These are phyloP conservation scores for Euura saliciscinereae DNA, from an alignment of 1,140 invertebrate genomes.

Conservation along the genomic window DNA sequence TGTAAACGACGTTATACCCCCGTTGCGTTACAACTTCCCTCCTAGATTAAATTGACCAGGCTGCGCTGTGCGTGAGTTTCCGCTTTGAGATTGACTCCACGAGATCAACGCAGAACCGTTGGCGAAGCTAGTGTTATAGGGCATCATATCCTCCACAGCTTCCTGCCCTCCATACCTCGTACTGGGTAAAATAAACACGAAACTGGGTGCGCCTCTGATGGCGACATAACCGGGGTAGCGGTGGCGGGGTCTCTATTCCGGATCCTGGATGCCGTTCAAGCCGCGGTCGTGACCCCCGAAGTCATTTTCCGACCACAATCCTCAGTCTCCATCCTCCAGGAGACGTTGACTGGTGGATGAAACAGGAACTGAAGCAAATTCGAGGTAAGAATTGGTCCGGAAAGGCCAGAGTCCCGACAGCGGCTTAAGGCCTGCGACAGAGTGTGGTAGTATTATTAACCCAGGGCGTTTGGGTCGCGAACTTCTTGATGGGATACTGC, in stretches of 20 bases:
- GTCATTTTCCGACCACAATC: background rate
- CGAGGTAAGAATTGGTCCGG: too few species aligned
- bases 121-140: background rate
- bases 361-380: too few species aligned
- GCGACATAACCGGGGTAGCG: background rate
- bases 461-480: constrained; percentile 32
- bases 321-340: too few species aligned
- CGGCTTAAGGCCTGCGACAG: constrained; percentile 22
- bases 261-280: background rate
- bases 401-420: constrained; percentile 14
- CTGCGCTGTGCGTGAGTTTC: too few species aligned
- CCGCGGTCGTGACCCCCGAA: background rate
- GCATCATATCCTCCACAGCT: background rate
- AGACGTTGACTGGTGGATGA: too few species aligned
- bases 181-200: background rate
- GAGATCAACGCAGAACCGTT: background rate
- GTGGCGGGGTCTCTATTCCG: background rate
- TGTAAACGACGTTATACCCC: too few species aligned
- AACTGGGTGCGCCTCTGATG: background rate
- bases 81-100: background rate
- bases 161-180: background rate
- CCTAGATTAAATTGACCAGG: too few species aligned
- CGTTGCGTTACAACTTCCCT: too few species aligned
- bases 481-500: constrained; percentile 40
- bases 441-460: constrained; percentile 40